Evolutionary conservation across 2,113 vertebrate genomes (phyloP).

Genomic region (Amblyopsis rosae): DNA sequence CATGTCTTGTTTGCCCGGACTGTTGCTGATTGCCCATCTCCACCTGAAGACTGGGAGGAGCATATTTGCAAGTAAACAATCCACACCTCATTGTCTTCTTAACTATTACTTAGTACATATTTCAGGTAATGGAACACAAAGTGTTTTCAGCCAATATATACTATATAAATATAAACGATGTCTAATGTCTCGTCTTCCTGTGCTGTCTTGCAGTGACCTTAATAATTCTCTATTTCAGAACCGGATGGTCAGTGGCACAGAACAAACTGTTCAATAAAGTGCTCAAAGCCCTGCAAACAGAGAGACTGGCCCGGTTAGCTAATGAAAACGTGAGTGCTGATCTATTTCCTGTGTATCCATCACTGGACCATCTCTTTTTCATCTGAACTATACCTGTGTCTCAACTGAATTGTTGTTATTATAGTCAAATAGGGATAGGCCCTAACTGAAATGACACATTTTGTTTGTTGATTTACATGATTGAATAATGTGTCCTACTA

Average conservation of each 20-base stretch:
- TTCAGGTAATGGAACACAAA: neutral
- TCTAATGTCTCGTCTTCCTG: neutral
- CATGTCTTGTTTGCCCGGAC: conserved; percentile 96
- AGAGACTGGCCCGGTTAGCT: conserved; percentile 90
- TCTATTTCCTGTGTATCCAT: neutral
- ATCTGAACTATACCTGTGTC: neutral
- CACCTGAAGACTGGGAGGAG: conserved; percentile 97
- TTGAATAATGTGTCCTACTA: too few species aligned
- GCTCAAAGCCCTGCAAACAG: conserved; percentile 91
- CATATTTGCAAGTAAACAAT: conserved; percentile 88
- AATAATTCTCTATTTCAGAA: conserved; percentile 70
- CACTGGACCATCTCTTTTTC: neutral
- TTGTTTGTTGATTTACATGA: too few species aligned
- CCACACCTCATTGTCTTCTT: neutral
- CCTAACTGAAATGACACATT: too few species aligned
- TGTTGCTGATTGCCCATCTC: conserved; percentile 88
- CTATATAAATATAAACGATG: too few species aligned
- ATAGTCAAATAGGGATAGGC: too few species aligned
- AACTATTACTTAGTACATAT: neutral
- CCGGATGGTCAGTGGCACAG: conserved; percentile 92
- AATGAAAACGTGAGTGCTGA: conserved; percentile 88
- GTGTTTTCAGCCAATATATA: neutral
- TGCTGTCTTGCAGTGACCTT: conserved; percentile 11
- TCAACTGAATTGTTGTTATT: neutral
- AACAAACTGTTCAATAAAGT: conserved; percentile 98